A percentile compares a stretch with the other conserved stretches of the same genome.
Evolutionary conservation across 1,140 invertebrate genomes (phyloP).

Genomic region (Drosophila tani): DNA sequence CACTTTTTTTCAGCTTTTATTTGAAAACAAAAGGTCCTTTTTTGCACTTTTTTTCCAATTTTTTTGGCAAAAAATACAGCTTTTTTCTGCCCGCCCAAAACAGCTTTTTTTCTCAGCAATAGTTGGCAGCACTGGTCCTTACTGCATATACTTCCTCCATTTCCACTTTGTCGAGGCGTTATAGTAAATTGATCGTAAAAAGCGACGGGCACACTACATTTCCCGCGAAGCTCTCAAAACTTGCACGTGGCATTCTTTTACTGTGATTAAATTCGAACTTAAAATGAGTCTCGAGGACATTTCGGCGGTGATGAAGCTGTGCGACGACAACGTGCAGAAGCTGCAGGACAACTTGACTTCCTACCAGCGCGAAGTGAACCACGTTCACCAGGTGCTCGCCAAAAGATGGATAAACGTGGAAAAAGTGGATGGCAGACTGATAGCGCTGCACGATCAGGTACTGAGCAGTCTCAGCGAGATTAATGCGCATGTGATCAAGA

Average conservation of each 20-base stretch:
- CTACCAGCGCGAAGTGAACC: conserved; percentile 31
- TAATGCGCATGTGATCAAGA: conserved; percentile 47
- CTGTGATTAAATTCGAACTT: not conserved
- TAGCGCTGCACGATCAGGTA: conserved; percentile 41
- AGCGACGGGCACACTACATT: not conserved
- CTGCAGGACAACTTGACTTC: conserved; percentile 32
- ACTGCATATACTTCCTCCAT: not conserved
- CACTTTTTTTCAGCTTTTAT: too few species aligned
- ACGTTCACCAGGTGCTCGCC: conserved; percentile 12
- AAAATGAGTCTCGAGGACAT: conserved; percentile 45
- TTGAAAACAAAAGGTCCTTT: too few species aligned
- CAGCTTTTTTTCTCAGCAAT: too few species aligned
- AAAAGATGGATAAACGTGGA: conserved; percentile 29
- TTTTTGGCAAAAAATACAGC: too few species aligned
- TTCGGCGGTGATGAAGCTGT: conserved; percentile 28
- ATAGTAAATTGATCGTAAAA: not conserved
- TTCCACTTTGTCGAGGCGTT: too few species aligned
- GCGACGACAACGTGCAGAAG: conserved; percentile 44
- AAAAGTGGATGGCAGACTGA: conserved; percentile 7
- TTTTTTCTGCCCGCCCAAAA: too few species aligned
- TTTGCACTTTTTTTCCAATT: too few species aligned
- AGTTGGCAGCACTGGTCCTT: too few species aligned
- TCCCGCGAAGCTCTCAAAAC: conserved; percentile 10
- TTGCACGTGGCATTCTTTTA: not conserved
- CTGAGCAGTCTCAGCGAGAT: conserved; percentile 47